phyloP scores from a whole-genome alignment of 1,140 invertebrate genomes.

The Periplaneta americana region DNA sequence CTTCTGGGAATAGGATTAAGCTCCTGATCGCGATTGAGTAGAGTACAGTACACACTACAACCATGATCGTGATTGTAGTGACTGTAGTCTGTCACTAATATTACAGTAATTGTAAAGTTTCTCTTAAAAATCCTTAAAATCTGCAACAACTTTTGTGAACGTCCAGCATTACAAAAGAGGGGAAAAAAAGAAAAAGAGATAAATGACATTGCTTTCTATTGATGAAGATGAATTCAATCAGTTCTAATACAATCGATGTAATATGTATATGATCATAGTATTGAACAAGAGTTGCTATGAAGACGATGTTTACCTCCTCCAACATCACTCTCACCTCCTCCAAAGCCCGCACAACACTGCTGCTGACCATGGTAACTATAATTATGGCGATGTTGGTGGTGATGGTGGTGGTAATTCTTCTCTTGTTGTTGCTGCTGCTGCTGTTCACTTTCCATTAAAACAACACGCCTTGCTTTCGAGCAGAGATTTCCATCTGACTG shows the following conservation, averaged over 20 bases:
- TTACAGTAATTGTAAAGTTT: too few relatives aligned
- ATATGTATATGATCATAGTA: constrained; percentile 19
- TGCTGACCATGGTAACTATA: constrained; percentile 31
- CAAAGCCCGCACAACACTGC: constrained; percentile 41
- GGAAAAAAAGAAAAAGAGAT: too few relatives aligned
- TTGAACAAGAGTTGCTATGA: constrained; percentile 31
- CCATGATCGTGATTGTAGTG: too few relatives aligned
- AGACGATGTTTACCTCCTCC: constrained; percentile 28
- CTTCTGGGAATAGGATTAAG: too few relatives aligned
- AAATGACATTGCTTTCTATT: background rate
- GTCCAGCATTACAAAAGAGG: too few relatives aligned
- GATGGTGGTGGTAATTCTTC: constrained; percentile 19
- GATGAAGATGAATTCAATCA: background rate
- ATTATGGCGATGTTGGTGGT: constrained; percentile 23
- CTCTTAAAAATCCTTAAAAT: too few relatives aligned
- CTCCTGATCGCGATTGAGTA: too few relatives aligned
- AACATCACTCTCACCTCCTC: constrained; percentile 29
- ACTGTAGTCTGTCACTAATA: too few relatives aligned
- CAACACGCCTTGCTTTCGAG: constrained; percentile 26
- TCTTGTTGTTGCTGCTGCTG: constrained; percentile 18
- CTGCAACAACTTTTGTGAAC: too few relatives aligned
- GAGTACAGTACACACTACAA: too few relatives aligned
- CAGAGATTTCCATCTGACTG: constrained; percentile 33
- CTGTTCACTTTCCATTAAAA: constrained; percentile 20
- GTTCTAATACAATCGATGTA: background rate